Conservation (phyloP, 1,140 invertebrate genomes). For the Drosophila murphyi region DNA sequence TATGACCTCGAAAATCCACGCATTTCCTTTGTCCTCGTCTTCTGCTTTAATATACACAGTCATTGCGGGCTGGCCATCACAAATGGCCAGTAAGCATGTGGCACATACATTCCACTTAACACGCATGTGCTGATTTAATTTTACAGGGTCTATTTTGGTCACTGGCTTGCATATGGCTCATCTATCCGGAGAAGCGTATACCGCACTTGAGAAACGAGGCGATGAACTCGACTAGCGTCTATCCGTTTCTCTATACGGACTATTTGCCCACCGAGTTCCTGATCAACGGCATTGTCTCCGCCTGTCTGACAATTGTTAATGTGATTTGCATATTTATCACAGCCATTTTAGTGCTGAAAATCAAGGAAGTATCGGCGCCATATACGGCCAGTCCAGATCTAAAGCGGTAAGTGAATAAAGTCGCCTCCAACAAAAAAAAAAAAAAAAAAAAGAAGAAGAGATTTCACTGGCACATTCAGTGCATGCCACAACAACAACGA, state of each 20-base stretch:
- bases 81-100: background rate
- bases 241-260: slow-evolving; percentile 88
- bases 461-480: background rate
- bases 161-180: slow-evolving; percentile 89
- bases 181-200: slow-evolving; percentile 88
- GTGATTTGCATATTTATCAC: slow-evolving; percentile 94
- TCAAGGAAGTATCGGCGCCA: slow-evolving; percentile 94
- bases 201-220: slow-evolving; percentile 89
- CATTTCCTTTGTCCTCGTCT: background rate
- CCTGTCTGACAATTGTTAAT: slow-evolving; percentile 92
- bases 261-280: slow-evolving; percentile 91
- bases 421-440: background rate
- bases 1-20: slow-evolving; percentile 62
- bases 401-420: slow-evolving; percentile 85
- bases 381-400: slow-evolving; percentile 90
- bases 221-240: slow-evolving; percentile 87
- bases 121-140: slow-evolving; percentile 10
- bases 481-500: background rate
- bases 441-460: background rate
- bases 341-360: slow-evolving; percentile 92
- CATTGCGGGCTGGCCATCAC: background rate
- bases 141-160: slow-evolving; percentile 90
- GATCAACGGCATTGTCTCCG: slow-evolving; percentile 91
- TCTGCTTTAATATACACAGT: background rate
- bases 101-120: slow-evolving; percentile 4